Base-by-base conservation (phyloP, 2,113 vertebrate genomes). In the Sturnus vulgaris region DNA sequence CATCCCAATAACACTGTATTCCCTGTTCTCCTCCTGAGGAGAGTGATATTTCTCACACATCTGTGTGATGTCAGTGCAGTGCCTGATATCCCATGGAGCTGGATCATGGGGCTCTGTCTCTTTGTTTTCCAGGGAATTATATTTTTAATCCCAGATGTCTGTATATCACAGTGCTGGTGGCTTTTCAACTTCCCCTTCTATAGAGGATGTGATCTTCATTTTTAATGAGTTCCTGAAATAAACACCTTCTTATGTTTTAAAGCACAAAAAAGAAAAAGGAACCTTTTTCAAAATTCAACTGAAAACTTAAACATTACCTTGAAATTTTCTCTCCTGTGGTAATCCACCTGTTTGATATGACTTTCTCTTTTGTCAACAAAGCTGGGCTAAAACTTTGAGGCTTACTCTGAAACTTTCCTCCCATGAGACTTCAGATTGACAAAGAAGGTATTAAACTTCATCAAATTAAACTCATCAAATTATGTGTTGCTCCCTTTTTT, bases 21-120 rank as follows among this genome's bases (percentile, higher is more conserved):
- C 6, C 52, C 2, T 0, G 0, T n/a, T 82, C 71, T 59, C 46
- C 53, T 92, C 46, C 50, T 1, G 3, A 57, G 35, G 23, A 53
- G 16, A 77, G 30, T 4, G 20, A 4, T 56, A 13, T 37, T 44
- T 86, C 69, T 35, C 21, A 31, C 47, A 37, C 18, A 79, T 56
- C 60, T 84, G 33, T 59, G 78, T 5, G 12, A 17, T 89, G 56
- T 31, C 44, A 59, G 37, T 35, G 66, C 56, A 19, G 5, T 55
- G 60, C 22, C 15, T 70, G 47, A 4, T 31, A 39, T 18, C 73
- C 40, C 35, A 16, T 3, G 21, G 47, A 44, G 49, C 1, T 49
- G 66, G 33, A 20, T 65, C 27, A 2, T 22, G 19, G 31, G 10
- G 8, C 31, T 86, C 55, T 39, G 19, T 22, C 53, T n/a, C 33